These are phyloP conservation scores for Eciton burchellii DNA, from an alignment of 1,140 invertebrate species.

Conservation along the genomic window DNA sequence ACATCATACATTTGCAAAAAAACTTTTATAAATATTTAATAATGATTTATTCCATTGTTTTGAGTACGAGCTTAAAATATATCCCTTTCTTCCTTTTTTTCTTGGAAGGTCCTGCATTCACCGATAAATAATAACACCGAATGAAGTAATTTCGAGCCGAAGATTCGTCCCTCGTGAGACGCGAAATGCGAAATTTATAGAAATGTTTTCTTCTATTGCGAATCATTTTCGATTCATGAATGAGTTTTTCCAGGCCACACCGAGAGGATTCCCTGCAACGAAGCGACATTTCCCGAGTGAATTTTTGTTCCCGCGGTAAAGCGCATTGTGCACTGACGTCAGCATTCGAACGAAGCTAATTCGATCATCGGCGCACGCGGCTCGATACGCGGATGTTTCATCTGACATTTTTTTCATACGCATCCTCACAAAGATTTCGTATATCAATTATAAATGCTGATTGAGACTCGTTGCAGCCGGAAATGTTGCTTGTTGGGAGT, in stretches of 20 bases:
- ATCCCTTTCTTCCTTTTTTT: neutral
- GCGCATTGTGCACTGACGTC: slow-evolving; percentile 37
- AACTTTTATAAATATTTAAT: neutral
- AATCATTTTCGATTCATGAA: neutral
- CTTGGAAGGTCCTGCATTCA: neutral
- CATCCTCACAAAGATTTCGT: neutral
- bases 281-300: neutral
- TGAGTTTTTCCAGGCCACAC: slow-evolving; percentile 12
- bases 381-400: neutral
- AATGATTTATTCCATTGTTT: neutral
- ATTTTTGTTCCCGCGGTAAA: slow-evolving; percentile 18
- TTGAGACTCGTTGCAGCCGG: neutral
- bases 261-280: neutral
- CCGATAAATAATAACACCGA: neutral
- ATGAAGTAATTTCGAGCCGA: neutral
- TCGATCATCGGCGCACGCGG: neutral
- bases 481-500: too few relatives aligned
- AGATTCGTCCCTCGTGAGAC: neutral
- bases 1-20: neutral
- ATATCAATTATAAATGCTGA: neutral
- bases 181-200: slow-evolving; percentile 25
- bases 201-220: slow-evolving; percentile 19
- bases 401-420: neutral
- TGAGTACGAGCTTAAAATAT: neutral
- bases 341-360: slow-evolving; percentile 15